Percentiles rank a stretch among this genome's conserved stretches.
These are phyloP conservation scores for Scomber colias DNA, from an alignment of 2,113 vertebrate genomes.

Conservation along the genomic window DNA sequence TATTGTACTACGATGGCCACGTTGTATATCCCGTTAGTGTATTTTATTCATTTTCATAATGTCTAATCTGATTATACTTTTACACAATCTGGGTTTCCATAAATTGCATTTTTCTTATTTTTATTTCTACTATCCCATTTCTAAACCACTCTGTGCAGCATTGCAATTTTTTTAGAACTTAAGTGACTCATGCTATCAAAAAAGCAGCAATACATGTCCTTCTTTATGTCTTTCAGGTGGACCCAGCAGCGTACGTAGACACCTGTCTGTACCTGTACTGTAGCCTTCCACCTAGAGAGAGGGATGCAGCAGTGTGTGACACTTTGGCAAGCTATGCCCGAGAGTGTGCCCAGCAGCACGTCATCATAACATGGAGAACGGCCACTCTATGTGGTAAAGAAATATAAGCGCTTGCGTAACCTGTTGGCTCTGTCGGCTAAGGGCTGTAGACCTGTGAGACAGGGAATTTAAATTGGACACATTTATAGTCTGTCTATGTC, in stretches of 20 bases:
- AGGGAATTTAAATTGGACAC: too few relatives aligned
- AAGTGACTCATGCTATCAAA: not conserved
- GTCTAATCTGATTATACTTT: not conserved
- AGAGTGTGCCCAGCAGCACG: constrained; percentile 85
- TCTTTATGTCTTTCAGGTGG: constrained; percentile 79
- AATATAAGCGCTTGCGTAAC: not conserved
- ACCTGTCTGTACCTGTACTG: constrained; percentile 89
- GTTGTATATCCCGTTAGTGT: too few relatives aligned
- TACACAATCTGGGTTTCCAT: not conserved
- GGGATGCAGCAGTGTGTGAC: constrained; percentile 78
- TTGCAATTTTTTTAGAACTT: not conserved
- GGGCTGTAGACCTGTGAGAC: too few relatives aligned
- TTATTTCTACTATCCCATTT: too few relatives aligned
- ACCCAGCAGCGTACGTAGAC: constrained; percentile 84
- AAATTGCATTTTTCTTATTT: too few relatives aligned
- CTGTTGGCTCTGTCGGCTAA: not conserved
- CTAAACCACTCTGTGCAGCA: not conserved
- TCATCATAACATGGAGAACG: constrained; percentile 86
- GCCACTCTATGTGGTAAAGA: constrained; percentile 87
- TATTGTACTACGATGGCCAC: too few relatives aligned
- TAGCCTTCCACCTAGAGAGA: constrained; percentile 34
- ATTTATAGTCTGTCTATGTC: too few relatives aligned
- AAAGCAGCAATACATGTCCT: too few relatives aligned
- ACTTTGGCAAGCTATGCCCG: constrained; percentile 88
- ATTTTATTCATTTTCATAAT: too few relatives aligned